These are phyloP conservation scores for Cremastinae sp. DNA, from an alignment of 2,888 invertebrate genomes.

Conservation along the genomic window DNA sequence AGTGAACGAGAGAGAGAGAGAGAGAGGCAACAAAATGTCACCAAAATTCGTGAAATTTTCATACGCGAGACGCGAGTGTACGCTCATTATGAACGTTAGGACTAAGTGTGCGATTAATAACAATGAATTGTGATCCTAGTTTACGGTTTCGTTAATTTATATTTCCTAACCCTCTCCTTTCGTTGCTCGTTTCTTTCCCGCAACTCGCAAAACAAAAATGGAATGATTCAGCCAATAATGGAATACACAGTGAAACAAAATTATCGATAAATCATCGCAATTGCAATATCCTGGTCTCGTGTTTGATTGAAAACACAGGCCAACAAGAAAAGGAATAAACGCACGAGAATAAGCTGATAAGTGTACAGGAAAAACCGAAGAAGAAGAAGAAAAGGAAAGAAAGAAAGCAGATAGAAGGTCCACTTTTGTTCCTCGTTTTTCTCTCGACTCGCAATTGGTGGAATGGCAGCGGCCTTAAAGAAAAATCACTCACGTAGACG, in stretches of 20 bases:
- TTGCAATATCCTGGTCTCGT: background rate
- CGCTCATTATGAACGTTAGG: conserved; percentile 69
- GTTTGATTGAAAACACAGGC: background rate
- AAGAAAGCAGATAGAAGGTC: conserved; percentile 16
- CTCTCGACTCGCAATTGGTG: conserved; percentile 45
- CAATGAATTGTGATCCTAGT: conserved; percentile 77
- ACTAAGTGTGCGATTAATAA: conserved; percentile 75
- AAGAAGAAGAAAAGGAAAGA: background rate
- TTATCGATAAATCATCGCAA: background rate
- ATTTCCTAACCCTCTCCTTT: conserved; percentile 41
- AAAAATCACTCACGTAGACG: conserved; percentile 89
- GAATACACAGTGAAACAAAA: background rate
- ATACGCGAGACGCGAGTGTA: conserved; percentile 65
- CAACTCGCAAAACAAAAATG: background rate
- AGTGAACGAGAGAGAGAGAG: conserved; percentile 5
- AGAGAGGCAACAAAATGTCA: conserved; percentile 41
- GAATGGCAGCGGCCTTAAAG: conserved; percentile 83
- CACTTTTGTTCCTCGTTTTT: conserved; percentile 29
- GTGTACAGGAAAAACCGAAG: background rate
- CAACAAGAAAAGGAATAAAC: background rate
- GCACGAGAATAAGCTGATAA: background rate
- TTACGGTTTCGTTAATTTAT: conserved; percentile 51
- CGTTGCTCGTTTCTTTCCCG: background rate
- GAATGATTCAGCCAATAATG: background rate
- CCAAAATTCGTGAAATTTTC: conserved; percentile 44